Conservation (phyloP, 2,113 vertebrate species). For the Galemys pyrenaicus region DNA sequence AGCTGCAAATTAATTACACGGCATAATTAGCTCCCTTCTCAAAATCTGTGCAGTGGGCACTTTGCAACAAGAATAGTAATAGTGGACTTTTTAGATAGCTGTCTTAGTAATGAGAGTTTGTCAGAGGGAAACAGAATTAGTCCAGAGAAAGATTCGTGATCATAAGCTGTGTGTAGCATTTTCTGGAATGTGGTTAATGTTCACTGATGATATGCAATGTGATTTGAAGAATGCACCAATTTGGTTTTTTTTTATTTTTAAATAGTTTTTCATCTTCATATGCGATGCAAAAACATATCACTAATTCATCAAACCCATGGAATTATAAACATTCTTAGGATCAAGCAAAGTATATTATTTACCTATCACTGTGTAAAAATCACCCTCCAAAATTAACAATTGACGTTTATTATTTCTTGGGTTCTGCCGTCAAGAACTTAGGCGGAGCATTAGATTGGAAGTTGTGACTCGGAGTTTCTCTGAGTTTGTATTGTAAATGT, state of each 20-base stretch:
- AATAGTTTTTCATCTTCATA: not conserved
- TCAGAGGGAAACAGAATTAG: not conserved
- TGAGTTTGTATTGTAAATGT: not conserved
- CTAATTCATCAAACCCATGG: not conserved
- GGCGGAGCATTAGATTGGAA: not conserved
- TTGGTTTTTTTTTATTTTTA: not conserved
- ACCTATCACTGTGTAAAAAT: not conserved
- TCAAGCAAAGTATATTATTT: not conserved
- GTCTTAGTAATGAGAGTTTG: not conserved
- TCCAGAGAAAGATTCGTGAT: not conserved
- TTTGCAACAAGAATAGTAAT: not conserved
- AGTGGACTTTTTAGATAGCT: not conserved
- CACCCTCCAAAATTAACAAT: not conserved
- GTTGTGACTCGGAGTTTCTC: not conserved
- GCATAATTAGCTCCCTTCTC: conserved; percentile 53
- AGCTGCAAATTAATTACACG: conserved; percentile 59
- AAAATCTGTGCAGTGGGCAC: conserved; percentile 3
- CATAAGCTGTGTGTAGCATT: not conserved
- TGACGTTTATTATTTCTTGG: not conserved
- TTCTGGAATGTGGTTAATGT: not conserved
- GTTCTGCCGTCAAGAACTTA: not conserved
- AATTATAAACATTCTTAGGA: not conserved
- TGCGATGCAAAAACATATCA: not conserved
- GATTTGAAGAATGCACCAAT: not conserved
- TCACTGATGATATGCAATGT: not conserved